Percentiles rank a stretch among this genome's conserved stretches.
Evolutionary conservation across 2,888 invertebrate genomes (phyloP).

Genomic region (Cremastinae sp.): DNA sequence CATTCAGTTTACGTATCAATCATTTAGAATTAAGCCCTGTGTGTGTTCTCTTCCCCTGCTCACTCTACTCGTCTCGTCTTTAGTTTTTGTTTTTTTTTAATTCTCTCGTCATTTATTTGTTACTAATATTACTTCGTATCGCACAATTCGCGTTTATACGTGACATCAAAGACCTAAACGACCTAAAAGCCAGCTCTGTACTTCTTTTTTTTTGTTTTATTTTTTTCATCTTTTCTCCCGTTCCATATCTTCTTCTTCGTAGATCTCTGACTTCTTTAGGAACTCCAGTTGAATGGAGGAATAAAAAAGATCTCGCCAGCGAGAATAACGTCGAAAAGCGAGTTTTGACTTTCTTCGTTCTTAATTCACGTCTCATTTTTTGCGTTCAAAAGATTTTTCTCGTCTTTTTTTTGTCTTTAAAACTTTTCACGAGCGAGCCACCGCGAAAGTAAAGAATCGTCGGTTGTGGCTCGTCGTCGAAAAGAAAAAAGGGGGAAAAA

Average conservation of each 20-base stretch:
- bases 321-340: slow-evolving; percentile 67
- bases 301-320: slow-evolving; percentile 72
- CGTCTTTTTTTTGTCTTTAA: not conserved
- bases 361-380: slow-evolving; percentile 3
- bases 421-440: not conserved
- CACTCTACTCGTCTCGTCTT: slow-evolving; percentile 2
- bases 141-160: slow-evolving; percentile 6
- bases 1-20: slow-evolving; percentile 51
- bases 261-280: not conserved
- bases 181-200: slow-evolving; percentile 4
- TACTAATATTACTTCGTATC: not conserved
- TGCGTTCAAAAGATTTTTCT: not conserved
- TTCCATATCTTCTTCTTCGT: not conserved
- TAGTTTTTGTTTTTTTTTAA: slow-evolving; percentile 8
- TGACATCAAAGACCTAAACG: slow-evolving; percentile 1
- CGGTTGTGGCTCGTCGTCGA: too few relatives aligned
- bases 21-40: slow-evolving; percentile 56
- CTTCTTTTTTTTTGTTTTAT: slow-evolving; percentile 2
- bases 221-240: too few relatives aligned
- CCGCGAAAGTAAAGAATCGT: too few relatives aligned
- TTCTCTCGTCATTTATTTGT: slow-evolving; percentile 10
- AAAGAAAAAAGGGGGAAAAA: too few relatives aligned
- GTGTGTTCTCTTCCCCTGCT: slow-evolving; percentile 1
- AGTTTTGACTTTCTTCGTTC: slow-evolving; percentile 33
- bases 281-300: slow-evolving; percentile 33